These are phyloP conservation scores for Tetheella fluctuosa DNA, from an alignment of 2,888 invertebrate genomes.

Conservation along the genomic window DNA sequence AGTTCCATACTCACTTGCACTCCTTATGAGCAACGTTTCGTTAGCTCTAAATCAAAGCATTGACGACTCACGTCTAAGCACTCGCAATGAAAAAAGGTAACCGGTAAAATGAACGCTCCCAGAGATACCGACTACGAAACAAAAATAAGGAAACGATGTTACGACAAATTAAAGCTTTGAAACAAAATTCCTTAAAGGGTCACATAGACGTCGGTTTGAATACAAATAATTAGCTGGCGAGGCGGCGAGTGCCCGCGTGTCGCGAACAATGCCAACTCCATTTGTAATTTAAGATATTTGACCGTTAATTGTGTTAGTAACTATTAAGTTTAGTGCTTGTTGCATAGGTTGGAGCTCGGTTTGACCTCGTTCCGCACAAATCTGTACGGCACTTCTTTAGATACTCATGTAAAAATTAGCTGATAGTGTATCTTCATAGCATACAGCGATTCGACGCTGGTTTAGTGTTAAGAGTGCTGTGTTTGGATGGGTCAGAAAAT, in stretches of 20 bases:
- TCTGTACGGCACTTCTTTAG: constrained; percentile 56
- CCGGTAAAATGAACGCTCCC: constrained; percentile 31
- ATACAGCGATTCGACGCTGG: constrained; percentile 55
- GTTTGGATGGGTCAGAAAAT: constrained; percentile 81
- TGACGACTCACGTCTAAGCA: constrained; percentile 22
- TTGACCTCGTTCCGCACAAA: constrained; percentile 55
- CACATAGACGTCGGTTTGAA: constrained; percentile 64
- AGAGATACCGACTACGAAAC: constrained; percentile 29
- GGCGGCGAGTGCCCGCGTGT: constrained; percentile 71
- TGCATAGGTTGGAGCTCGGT: constrained; percentile 64
- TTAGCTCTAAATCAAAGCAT: constrained; percentile 19
- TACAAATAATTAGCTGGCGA: constrained; percentile 75
- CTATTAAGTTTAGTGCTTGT: constrained; percentile 78
- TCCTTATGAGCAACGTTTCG: constrained; percentile 30
- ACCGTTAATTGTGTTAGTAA: constrained; percentile 77
- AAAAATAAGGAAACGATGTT: constrained; percentile 48
- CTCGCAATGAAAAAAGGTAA: constrained; percentile 32
- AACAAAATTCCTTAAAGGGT: constrained; percentile 63
- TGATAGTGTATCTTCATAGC: constrained; percentile 63
- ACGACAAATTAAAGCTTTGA: constrained; percentile 58
- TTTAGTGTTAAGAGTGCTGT: constrained; percentile 69
- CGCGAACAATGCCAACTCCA: constrained; percentile 72
- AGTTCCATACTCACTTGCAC: constrained; percentile 59
- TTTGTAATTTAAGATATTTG: constrained; percentile 79
- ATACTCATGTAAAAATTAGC: constrained; percentile 64